Conservation (phyloP, 2,888 invertebrate species). For the Chorisops tibialis region DNA sequence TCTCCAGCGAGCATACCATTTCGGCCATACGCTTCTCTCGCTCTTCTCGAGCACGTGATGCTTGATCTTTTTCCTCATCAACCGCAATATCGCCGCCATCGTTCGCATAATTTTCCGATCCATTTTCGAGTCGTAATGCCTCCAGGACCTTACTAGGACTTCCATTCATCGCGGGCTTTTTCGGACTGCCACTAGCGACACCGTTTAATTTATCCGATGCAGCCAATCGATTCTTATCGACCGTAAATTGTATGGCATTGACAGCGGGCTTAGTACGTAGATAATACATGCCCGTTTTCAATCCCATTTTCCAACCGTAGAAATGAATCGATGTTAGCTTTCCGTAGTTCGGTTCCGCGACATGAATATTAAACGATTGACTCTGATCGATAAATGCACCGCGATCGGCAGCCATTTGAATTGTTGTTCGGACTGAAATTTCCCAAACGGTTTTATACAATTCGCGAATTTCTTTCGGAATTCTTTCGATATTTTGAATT, state of each 20-base stretch:
- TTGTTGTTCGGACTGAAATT: conserved; percentile 85
- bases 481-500: conserved; percentile 79
- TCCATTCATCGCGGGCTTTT: conserved; percentile 15
- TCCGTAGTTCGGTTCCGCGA: conserved; percentile 90
- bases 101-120: not conserved
- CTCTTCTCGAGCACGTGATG: not conserved
- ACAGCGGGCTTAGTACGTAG: conserved; percentile 94
- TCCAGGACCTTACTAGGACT: not conserved
- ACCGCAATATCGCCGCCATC: too few relatives aligned
- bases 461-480: conserved; percentile 79
- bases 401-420: conserved; percentile 96
- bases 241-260: conserved; percentile 95
- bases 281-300: conserved; percentile 99
- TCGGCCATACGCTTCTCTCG: conserved; percentile 64
- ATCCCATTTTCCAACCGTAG: conserved; percentile 92
- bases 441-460: conserved; percentile 98
- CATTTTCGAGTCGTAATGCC: not conserved
- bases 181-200: not conserved
- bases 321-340: conserved; percentile 98
- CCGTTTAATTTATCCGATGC: not conserved
- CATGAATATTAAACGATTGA: conserved; percentile 96
- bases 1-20: conserved; percentile 81
- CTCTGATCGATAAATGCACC: conserved; percentile 99
- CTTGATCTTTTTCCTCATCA: conserved; percentile 29
- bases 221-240: conserved; percentile 74